phyloP scores from a whole-genome alignment of 2,888 invertebrate species.

The Labia minor region DNA sequence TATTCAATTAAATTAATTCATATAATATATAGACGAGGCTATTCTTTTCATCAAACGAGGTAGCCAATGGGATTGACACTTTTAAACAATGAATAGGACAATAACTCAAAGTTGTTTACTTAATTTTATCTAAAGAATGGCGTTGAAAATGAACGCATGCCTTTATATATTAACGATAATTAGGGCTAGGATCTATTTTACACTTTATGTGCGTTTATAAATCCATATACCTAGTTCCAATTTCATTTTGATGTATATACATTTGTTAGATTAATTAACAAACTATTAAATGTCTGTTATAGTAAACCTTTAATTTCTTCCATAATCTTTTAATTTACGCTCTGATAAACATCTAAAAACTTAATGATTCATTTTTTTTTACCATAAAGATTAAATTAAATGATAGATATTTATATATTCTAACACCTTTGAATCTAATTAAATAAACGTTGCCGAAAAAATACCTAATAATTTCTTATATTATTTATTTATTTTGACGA shows the following conservation, averaged over 20 bases:
- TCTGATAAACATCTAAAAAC: neutral
- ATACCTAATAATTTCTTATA: too few relatives aligned
- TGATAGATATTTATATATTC: neutral
- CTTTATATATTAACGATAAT: too few relatives aligned
- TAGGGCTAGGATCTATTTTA: neutral
- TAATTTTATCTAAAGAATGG: neutral
- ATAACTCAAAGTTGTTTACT: neutral
- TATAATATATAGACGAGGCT: neutral
- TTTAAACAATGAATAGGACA: neutral
- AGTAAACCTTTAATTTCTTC: neutral
- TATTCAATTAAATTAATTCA: slow-evolving; percentile 4
- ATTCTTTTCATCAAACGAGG: neutral
- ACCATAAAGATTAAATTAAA: neutral
- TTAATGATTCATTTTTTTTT: slow-evolving; percentile 2
- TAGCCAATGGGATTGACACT: neutral
- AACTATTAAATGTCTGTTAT: neutral
- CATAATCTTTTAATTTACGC: neutral
- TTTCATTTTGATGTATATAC: neutral
- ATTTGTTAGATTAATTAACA: neutral
- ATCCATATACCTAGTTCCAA: too few relatives aligned
- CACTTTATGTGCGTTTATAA: neutral
- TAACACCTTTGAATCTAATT: neutral
- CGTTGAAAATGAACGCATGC: neutral
- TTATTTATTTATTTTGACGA: too few relatives aligned
- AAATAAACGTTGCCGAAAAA: neutral